Evolutionary conservation across 2,797 vertebrate species (phyloP).

Genomic region (Rhinoraja longicauda): DNA sequence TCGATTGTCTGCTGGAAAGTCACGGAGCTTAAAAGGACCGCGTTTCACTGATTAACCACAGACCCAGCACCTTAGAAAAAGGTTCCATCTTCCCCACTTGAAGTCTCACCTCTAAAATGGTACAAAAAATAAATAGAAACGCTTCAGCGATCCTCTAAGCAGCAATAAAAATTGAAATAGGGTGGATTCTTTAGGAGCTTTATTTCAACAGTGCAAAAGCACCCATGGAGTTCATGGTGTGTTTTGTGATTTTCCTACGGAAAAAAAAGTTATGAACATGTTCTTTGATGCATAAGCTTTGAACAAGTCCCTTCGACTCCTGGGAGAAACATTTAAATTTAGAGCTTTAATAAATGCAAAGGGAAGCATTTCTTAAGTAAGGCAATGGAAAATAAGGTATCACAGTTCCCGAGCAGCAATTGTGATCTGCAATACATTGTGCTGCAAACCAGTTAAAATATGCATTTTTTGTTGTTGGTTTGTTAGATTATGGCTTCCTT

Average conservation of each 20-base stretch:
- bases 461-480: not conserved
- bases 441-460: not conserved
- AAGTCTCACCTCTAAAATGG: not conserved
- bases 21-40: not conserved
- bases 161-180: not conserved
- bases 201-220: not conserved
- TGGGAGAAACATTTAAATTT: conserved; percentile 19
- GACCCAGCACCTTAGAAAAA: not conserved
- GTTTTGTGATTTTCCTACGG: not conserved
- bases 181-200: not conserved
- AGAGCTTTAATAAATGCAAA: not conserved
- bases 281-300: conserved; percentile 16
- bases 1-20: not conserved
- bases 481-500: conserved; percentile 3
- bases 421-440: not conserved
- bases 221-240: not conserved
- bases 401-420: not conserved
- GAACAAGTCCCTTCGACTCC: conserved; percentile 17
- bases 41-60: not conserved
- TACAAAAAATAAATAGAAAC: not conserved
- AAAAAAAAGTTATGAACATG: not conserved
- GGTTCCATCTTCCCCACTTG: not conserved
- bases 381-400: not conserved
- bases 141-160: conserved; percentile 13
- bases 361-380: not conserved